Evolutionary conservation across 2,888 invertebrate species (phyloP), one percentile per base, ranked within the genome.

Genomic region (Tubulanus polymorphus): DNA sequence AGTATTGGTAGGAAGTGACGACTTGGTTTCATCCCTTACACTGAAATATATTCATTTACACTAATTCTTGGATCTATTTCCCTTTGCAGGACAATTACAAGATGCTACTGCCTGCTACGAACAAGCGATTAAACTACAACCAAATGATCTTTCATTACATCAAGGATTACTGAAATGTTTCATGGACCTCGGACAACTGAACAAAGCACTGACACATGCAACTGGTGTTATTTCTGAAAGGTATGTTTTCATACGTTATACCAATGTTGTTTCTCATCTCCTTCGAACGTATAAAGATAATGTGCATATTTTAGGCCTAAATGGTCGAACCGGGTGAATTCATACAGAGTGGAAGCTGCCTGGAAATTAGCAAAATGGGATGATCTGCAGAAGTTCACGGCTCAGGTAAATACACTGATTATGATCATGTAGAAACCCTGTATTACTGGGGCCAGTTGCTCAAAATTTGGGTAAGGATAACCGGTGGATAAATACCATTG

Each of bases 91-190:
- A 28, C 74, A 78, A 54, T 66, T 79, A 52, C 75, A 84, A 75
- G 92, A 93, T 73, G 92, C 92, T 0, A 88, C 91, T 1, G 85
- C 89, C 1, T 92, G 92, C 72, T 93, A 93, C 75, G 93, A 94
- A 76, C 84, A 88, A 61, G 83, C 91, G 51, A 86, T 89, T 0
- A 86, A 87, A 65, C 82, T 83, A 45, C 71, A 76, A 48, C 72
- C 78, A 2, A 65, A 72, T 29, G 73, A 77, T 46, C 57, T 76
- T 3, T 65, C 61, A 10, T 70, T 72, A 47, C 74, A 83, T 56
- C 76, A 87, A 82, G 92, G 91, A 23, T 87, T 94, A 80, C 85
- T 94, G 45, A 87, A 89, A 64, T 92, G 92, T 70, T 90, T 93
- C 71, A 80, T 94, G 50, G 88, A 88, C 26, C 81, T 93, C 55